A percentile compares a stretch with the other conserved stretches of the same genome.
phyloP scores from a whole-genome alignment of 2,797 vertebrate genomes.

The Acipenser ruthenus region DNA sequence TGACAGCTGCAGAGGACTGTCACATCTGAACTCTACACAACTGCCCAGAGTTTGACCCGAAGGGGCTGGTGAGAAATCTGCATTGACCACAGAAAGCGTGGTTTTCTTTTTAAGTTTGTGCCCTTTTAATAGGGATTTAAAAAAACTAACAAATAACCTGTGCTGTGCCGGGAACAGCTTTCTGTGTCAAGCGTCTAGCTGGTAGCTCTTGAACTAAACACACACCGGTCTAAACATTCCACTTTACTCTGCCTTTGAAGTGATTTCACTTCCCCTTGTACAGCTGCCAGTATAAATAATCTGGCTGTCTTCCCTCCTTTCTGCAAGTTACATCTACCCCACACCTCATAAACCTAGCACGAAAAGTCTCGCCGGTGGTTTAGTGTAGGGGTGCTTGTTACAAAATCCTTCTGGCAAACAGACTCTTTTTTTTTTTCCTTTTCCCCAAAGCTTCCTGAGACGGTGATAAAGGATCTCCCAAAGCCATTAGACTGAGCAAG shows the following conservation, averaged over 20 bases:
- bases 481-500: too few species aligned
- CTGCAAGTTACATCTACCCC: slow-evolving; percentile 48
- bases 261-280: slow-evolving; percentile 65
- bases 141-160: not conserved
- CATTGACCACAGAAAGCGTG: slow-evolving; percentile 21
- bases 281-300: slow-evolving; percentile 70
- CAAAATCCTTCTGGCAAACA: not conserved
- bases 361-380: slow-evolving; percentile 6
- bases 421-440: not conserved
- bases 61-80: slow-evolving; percentile 14
- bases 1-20: not conserved
- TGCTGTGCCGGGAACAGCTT: slow-evolving; percentile 8
- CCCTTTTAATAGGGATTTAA: not conserved
- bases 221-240: slow-evolving; percentile 51
- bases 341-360: slow-evolving; percentile 22
- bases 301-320: slow-evolving; percentile 44
- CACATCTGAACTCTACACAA: too few species aligned
- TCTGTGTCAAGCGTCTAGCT: slow-evolving; percentile 43
- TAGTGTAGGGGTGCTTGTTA: not conserved
- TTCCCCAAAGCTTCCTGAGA: not conserved
- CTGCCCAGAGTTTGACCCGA: too few species aligned
- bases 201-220: slow-evolving; percentile 44
- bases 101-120: not conserved
- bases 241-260: slow-evolving; percentile 66
- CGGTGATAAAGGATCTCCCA: not conserved